Base-by-base conservation (phyloP, 1,140 invertebrate genomes). In the Trypoxylus dichotomus region DNA sequence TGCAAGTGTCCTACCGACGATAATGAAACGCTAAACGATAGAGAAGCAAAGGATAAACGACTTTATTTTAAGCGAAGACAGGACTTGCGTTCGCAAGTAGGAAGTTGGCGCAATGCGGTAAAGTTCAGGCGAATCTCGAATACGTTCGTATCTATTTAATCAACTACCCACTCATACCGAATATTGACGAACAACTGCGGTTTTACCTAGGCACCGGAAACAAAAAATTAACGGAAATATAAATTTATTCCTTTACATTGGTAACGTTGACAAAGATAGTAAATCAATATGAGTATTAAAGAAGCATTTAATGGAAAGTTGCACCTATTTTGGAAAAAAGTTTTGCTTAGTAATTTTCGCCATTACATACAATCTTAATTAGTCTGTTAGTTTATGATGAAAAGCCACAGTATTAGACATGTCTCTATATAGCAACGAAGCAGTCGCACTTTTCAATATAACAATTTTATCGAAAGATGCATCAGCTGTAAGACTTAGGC, bases 61-160 rank as follows among this genome's bases (percentile, higher is more conserved):
- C 60, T 24, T 25, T 68, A 68, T 68, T 24, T 27, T 8, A 6
- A 24, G 60, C 60, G 19, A 24, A 29, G 27, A 68, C 24, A 68
- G 24, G 60, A 24, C 7, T 29, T 24, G 60, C 60, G 60, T 68
- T 68, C 21, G 60, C 27, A 13, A 68, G 24, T 29, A 25, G 60
- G 24, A 68, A 29, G 19, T 68, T 68, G 60, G 60, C 60, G 60
- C 60, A 68, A 27, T 68, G 60, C 60, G 60, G 60, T 68, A 68
- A 7, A 68, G 60, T 68, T 68, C 60, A 68, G 11, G 60, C 60
- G 27, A 27, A 68, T 24, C 27, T 27, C 60, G 25, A 21, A 68
- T 68, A 68, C 24, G 24, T 68, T 68, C 60, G 60, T 68, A 68
- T 11, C 24, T 21, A 27, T 21, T 68, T 68, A 68, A 24, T 27